Conservation (phyloP, 2,888 invertebrate genomes). For the Tuta absoluta region DNA sequence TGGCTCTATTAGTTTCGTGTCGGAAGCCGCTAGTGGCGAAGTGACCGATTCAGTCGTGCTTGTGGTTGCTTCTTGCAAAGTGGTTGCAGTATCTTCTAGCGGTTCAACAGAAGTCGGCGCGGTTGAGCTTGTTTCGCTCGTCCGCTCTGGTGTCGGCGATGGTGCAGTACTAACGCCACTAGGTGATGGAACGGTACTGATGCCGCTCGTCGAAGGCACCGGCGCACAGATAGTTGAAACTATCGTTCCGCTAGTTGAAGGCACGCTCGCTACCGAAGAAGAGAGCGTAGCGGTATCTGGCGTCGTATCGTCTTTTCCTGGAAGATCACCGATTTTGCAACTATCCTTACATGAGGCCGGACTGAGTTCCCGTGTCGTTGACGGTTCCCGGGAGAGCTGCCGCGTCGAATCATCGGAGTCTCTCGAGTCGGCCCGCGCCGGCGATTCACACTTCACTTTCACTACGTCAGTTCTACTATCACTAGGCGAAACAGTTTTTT, state of each 20-base stretch:
- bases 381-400: slow-evolving; percentile 52
- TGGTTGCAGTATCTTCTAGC: slow-evolving; percentile 65
- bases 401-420: slow-evolving; percentile 48
- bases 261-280: slow-evolving; percentile 6
- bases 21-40: neutral
- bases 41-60: slow-evolving; percentile 61
- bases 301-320: slow-evolving; percentile 36
- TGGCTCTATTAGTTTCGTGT: neutral
- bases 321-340: slow-evolving; percentile 52
- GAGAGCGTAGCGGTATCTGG: slow-evolving; percentile 31
- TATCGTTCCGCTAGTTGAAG: slow-evolving; percentile 13
- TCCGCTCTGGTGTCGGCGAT: neutral
- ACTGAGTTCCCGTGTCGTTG: slow-evolving; percentile 55
- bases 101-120: slow-evolving; percentile 71
- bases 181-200: slow-evolving; percentile 9
- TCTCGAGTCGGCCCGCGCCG: slow-evolving; percentile 45
- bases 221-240: neutral
- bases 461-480: slow-evolving; percentile 46
- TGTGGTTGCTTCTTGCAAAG: slow-evolving; percentile 53
- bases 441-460: slow-evolving; percentile 37
- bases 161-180: slow-evolving; percentile 10
- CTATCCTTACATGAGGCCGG: slow-evolving; percentile 54
- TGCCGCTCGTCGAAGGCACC: slow-evolving; percentile 1
- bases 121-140: slow-evolving; percentile 70
- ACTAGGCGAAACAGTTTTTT: slow-evolving; percentile 37